Conservation (phyloP, 1,140 invertebrate species). For the Euura saliciscinereae region DNA sequence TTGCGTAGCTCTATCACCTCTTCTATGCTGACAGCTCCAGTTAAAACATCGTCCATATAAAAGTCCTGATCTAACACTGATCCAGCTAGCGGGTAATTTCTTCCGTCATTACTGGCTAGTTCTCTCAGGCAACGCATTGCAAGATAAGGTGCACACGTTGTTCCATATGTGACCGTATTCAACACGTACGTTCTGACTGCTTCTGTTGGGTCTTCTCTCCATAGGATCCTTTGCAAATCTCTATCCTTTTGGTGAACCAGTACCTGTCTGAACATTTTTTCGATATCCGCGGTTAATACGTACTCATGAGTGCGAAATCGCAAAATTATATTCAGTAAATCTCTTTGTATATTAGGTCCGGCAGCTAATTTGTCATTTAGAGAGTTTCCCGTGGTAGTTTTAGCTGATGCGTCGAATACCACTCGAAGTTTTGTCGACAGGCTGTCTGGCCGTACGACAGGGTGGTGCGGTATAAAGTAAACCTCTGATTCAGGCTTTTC, state of each 20-base stretch:
- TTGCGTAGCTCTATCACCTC: constrained; percentile 25
- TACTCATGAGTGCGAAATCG: constrained; percentile 16
- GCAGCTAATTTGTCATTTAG: constrained; percentile 24
- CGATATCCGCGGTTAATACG: constrained; percentile 32
- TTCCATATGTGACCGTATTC: constrained; percentile 50
- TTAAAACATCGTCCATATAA: constrained; percentile 41
- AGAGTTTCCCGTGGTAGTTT: constrained; percentile 12
- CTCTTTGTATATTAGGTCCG: constrained; percentile 14
- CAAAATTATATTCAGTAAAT: constrained; percentile 12
- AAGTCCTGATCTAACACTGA: neutral
- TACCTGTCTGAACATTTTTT: constrained; percentile 45
- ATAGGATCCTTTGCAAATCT: constrained; percentile 42
- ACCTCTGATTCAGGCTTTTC: neutral
- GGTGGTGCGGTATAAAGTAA: neutral
- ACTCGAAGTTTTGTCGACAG: constrained; percentile 25
- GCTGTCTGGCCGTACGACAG: neutral
- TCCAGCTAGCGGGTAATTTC: constrained; percentile 30
- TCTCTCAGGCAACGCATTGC: constrained; percentile 39
- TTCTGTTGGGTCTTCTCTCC: constrained; percentile 25
- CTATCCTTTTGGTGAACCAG: constrained; percentile 27
- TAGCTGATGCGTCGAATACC: constrained; percentile 25
- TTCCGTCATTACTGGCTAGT: constrained; percentile 33
- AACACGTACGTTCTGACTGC: constrained; percentile 35
- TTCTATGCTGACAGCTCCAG: constrained; percentile 27
- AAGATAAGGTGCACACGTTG: constrained; percentile 37